Percentiles rank a stretch among this genome's conserved stretches.
These are phyloP conservation scores for Stenopsyche tienmushanensis DNA, from an alignment of 1,140 invertebrate species.

Conservation along the genomic window DNA sequence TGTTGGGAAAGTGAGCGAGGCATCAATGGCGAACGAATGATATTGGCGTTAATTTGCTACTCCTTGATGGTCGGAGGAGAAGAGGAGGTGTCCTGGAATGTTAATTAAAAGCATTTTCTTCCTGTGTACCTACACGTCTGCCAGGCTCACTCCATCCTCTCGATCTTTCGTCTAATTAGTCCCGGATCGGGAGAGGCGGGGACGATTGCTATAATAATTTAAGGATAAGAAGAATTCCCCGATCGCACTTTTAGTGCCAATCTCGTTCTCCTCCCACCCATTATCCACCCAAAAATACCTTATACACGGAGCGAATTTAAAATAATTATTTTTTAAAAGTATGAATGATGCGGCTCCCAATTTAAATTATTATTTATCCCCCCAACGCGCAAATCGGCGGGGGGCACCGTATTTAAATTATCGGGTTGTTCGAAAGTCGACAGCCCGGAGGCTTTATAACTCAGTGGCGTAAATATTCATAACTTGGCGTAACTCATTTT, in stretches of 20 bases:
- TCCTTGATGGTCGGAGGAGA: constrained; percentile 1
- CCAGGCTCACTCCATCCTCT: constrained; percentile 30
- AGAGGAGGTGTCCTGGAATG: constrained; percentile 46
- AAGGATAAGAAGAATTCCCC: constrained; percentile 16
- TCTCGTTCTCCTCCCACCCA: too few species aligned
- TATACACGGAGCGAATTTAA: too few species aligned
- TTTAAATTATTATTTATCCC: too few species aligned
- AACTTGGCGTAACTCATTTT: constrained; percentile 41
- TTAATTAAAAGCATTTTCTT: constrained; percentile 51
- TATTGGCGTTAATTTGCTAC: constrained; percentile 24
- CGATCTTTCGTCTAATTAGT: constrained; percentile 48
- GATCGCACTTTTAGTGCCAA: too few species aligned
- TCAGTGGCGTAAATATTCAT: constrained; percentile 39
- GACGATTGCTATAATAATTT: constrained; percentile 33
- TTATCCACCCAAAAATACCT: too few species aligned
- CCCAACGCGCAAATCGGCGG: too few species aligned
- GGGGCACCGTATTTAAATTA: too few species aligned
- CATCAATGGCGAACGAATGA: constrained; percentile 20
- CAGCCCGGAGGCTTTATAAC: constrained; percentile 38
- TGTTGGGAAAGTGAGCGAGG: not conserved
- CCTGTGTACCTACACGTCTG: constrained; percentile 28
- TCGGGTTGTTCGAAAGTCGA: constrained; percentile 34
- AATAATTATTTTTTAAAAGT: too few species aligned
- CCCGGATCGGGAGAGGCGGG: constrained; percentile 30
- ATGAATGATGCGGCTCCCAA: too few species aligned